Base-by-base conservation (phyloP, 2,888 invertebrate species). In the Ellobium chinense region DNA sequence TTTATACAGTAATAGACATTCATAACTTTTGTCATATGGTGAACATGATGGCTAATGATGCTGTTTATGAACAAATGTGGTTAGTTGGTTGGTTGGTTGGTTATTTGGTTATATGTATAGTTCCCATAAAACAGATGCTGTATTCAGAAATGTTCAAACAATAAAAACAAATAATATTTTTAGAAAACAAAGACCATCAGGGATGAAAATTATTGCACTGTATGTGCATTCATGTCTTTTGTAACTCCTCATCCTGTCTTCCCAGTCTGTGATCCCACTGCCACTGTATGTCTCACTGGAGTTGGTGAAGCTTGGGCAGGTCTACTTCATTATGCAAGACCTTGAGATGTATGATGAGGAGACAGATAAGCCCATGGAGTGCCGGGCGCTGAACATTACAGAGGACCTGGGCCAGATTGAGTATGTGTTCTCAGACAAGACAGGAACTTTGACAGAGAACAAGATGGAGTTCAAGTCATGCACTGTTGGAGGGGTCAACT, bases 261-360 rank as follows among this genome's bases (percentile, higher is more conserved):
- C 18, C 24, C 36, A 96, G 96, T 97, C 98, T 83, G 97, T 99
- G 96, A 98, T 99, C 92, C 99, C 99, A 0, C 94, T 99, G 68
- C 98, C 99, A 9, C 94, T 99, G 82, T 99, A 99, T 94, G 99
- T 99, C 76, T 98, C 98, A 2, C 95, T 99, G 90, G 99, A 99
- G 94, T 95, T 99, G 94, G 97, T 98, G 87, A 99, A 99, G 93
- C 95, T 99, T 84, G 95, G 97, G 82, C 99, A 99, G 94, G 97
- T 98, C 70, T 98, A 96, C 93, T 97, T 98, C 93, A 98, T 99
- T 89, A 96, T 97, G 90, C 96, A 97, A 89, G 98, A 99, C 93
- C 94, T 95, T 21, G 96, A 97, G 87, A 95, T 99, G 91, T 97
- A 96, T 93, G 97, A 99, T 93, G 94, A 95, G 29, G 95, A 95